Evolutionary conservation across 2,888 invertebrate species (phyloP), one percentile per base, ranked within the genome.

Genomic region (Pherbina coryleti): DNA sequence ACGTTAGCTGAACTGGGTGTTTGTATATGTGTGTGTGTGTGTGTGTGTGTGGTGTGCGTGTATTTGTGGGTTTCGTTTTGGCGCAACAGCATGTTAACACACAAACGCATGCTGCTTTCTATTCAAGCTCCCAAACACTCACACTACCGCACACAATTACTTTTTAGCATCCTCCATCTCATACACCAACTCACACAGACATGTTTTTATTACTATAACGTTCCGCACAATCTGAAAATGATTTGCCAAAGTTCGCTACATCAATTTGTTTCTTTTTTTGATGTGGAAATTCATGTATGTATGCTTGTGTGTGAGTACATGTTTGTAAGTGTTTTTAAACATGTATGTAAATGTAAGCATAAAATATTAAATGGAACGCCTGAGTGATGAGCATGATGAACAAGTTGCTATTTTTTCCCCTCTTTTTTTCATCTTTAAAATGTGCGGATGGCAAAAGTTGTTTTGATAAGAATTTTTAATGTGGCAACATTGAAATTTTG

Each of bases 71-170:
- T 49, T 28, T 70, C 25, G 49, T 53, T 17, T 69, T 69, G 19
- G 28, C 44, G 64, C 64, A 64, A 64, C 64, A 64, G 64, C 64
- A 64, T 64, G 31, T 34, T 28, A 64, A 62, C 71, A 53, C 64
- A 76, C 69, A 70, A 76, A 70, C 70, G 60, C 69, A 76, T 51
- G 76, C 76, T 70, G 70, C 69, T 76, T 76, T 69, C 62, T 60
- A 70, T 70, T 76, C 70, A 62, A 76, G 25, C 22, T 5, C 11
- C 8, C 28, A 31, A 19, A 62, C 60, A 22, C 17, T 19, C 53
- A 70, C 19, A 53, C 62, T 5, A 8, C 53, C 64, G 8, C 28
- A 60, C 28, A 22, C 25, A 25, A 7, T 4, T 31, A 17, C 31
- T 31, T 11, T 19, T 28, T 19, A 34, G 31, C 19, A 31, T 31